A percentile compares a stretch with the other conserved stretches of the same genome.
These are phyloP conservation scores for Peromyscus attwateri DNA, from an alignment of 2,797 vertebrate genomes.

Conservation along the genomic window DNA sequence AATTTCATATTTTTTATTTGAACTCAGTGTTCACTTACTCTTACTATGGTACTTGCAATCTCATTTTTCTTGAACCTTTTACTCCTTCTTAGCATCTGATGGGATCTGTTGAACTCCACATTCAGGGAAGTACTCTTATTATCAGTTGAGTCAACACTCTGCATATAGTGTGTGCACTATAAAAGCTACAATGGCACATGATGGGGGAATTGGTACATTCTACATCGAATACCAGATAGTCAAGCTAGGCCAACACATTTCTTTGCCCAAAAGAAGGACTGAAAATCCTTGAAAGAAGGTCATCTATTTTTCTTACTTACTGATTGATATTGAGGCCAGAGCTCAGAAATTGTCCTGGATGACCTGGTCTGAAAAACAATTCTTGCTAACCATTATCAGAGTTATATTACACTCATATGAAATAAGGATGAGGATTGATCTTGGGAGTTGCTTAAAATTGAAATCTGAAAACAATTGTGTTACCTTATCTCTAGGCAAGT, in stretches of 20 bases:
- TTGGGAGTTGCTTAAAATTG: neutral
- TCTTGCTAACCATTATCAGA: neutral
- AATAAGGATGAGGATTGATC: neutral
- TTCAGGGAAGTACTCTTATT: neutral
- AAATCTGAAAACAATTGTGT: conserved; percentile 34
- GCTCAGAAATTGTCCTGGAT: neutral
- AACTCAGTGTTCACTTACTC: neutral
- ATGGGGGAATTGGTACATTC: neutral
- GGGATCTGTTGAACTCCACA: neutral
- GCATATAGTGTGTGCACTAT: neutral
- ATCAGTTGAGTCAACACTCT: neutral
- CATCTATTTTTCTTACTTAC: neutral
- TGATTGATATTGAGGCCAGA: neutral
- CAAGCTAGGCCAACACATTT: neutral
- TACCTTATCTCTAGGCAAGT: neutral
- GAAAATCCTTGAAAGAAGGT: conserved; percentile 19
- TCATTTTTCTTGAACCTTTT: neutral
- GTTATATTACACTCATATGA: neutral
- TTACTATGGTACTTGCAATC: neutral
- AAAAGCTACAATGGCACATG: conserved; percentile 5
- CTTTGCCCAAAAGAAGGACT: neutral
- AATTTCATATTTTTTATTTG: neutral
- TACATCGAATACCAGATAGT: neutral
- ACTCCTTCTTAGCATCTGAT: neutral
- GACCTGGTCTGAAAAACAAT: neutral